Conservation (phyloP, 1,140 invertebrate species). For the Apis cerana region DNA sequence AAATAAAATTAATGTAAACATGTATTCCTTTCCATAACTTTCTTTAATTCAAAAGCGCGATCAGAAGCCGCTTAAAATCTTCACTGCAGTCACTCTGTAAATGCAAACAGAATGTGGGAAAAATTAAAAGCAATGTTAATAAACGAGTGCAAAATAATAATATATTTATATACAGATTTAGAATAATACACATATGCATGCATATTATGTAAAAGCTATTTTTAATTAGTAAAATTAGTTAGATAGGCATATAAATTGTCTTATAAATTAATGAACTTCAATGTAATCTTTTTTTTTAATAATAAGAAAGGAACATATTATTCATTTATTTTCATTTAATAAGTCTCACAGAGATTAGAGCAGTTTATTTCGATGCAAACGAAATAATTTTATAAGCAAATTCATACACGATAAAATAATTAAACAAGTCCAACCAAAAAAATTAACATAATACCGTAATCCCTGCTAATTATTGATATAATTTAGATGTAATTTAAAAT, state of each 20-base stretch:
- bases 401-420: neutral
- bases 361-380: neutral
- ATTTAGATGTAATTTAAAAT: neutral
- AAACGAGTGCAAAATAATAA: constrained; percentile 16
- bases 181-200: constrained; percentile 25
- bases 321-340: neutral
- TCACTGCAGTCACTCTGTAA: constrained; percentile 83
- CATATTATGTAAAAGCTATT: constrained; percentile 11
- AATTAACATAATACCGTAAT: constrained; percentile 21
- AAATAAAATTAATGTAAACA: constrained; percentile 53
- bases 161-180: constrained; percentile 29
- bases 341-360: constrained; percentile 5
- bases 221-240: constrained; percentile 53
- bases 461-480: constrained; percentile 19
- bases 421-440: neutral
- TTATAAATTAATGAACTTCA: constrained; percentile 1
- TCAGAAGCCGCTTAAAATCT: constrained; percentile 83
- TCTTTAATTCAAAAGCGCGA: constrained; percentile 79
- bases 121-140: constrained; percentile 53
- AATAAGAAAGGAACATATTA: constrained; percentile 1
- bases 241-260: neutral
- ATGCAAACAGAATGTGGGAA: constrained; percentile 66
- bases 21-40: constrained; percentile 50
- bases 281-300: neutral
- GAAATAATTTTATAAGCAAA: constrained; percentile 6